phyloP scores from a whole-genome alignment of 2,888 invertebrate species.

The Eupeodes latifasciatus region DNA sequence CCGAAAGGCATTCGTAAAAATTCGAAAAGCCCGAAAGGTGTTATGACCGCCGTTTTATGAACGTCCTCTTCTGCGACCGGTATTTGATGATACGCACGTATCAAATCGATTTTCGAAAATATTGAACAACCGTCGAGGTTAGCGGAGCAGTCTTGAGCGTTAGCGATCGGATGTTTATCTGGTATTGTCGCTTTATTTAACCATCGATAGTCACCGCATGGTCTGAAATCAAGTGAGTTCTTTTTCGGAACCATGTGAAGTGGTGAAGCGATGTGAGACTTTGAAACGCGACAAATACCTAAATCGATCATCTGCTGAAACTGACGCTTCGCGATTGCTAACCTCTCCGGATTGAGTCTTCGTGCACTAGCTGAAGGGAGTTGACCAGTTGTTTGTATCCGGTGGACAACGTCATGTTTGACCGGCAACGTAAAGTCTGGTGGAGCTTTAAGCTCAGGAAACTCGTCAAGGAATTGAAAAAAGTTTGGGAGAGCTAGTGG shows the following conservation, averaged over 20 bases:
- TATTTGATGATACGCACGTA: no score
- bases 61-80: no score
- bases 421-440: conserved; percentile 44
- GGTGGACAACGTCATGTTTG: conserved; percentile 53
- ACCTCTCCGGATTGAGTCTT: conserved; percentile 76
- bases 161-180: no score
- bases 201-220: no score
- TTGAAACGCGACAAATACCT: conserved; percentile 76
- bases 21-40: no score
- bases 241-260: conserved; percentile 77
- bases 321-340: conserved; percentile 75
- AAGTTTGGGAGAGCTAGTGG: conserved; percentile 20
- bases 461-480: conserved; percentile 44
- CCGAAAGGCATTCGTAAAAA: no score
- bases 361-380: conserved; percentile 66
- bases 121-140: no score
- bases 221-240: not conserved
- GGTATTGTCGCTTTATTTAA: no score
- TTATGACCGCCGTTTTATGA: no score
- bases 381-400: conserved; percentile 62
- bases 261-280: conserved; percentile 77
- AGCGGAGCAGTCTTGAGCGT: no score
- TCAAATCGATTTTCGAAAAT: no score
- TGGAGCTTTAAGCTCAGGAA: conserved; percentile 48
- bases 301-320: conserved; percentile 76